Evolutionary conservation across 2,888 invertebrate genomes (phyloP).

Genomic region (Lydus trimaculatus): DNA sequence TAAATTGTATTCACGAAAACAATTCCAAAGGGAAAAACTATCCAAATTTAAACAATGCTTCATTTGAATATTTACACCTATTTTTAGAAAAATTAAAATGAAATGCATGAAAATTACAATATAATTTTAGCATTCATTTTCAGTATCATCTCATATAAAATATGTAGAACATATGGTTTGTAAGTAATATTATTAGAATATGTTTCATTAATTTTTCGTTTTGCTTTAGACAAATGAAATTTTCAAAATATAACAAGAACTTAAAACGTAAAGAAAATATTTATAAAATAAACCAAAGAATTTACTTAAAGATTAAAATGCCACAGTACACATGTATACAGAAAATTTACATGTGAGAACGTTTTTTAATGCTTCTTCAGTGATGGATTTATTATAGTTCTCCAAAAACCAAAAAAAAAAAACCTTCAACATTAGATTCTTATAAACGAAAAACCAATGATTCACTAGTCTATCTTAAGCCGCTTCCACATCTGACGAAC

Average conservation of each 20-base stretch:
- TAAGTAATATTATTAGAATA: not conserved
- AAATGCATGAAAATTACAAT: not conserved
- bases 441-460: not conserved
- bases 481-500: too few species aligned
- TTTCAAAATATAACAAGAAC: not conserved
- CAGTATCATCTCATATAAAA: not conserved
- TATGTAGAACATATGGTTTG: not conserved
- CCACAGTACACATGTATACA: not conserved
- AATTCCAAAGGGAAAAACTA: too few species aligned
- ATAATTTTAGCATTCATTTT: not conserved
- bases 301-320: not conserved
- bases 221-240: not conserved
- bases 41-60: not conserved
- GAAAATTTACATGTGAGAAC: not conserved
- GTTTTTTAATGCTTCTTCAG: not conserved
- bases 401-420: not conserved
- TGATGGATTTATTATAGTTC: not conserved
- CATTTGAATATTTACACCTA: not conserved
- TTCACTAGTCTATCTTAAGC: too few species aligned
- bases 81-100: not conserved
- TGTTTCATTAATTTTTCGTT: not conserved
- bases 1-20: too few species aligned
- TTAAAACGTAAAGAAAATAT: not conserved
- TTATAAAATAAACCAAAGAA: not conserved
- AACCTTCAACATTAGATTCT: not conserved